Percentiles rank a stretch among this genome's conserved stretches.
Evolutionary conservation across 2,797 vertebrate genomes (phyloP).

Genomic region (Nyctalus aviator): DNA sequence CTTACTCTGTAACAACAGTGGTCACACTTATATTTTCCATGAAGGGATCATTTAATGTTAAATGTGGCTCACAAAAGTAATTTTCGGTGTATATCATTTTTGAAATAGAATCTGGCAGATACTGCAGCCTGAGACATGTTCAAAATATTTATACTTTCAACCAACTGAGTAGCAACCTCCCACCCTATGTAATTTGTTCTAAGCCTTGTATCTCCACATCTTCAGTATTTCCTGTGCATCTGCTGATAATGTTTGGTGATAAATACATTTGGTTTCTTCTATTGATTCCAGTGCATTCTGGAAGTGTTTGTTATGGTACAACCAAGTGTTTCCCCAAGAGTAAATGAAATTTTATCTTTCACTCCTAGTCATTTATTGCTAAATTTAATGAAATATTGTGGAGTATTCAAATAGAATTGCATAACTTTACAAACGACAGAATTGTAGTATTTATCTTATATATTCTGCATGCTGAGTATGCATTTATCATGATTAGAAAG

Average conservation of each 20-base stretch:
- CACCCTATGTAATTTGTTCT: slow-evolving; percentile 46
- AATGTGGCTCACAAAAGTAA: slow-evolving; percentile 42
- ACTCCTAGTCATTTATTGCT: slow-evolving; percentile 42
- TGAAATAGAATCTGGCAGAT: slow-evolving; percentile 63
- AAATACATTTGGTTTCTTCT: slow-evolving; percentile 13
- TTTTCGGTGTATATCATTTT: slow-evolving; percentile 6
- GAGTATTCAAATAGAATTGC: not conserved
- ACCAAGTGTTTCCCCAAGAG: not conserved
- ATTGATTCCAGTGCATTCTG: slow-evolving; percentile 40
- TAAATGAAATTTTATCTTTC: slow-evolving; percentile 55
- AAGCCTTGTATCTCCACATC: not conserved
- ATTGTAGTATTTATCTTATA: not conserved
- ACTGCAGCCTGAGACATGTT: not conserved
- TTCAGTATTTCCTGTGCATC: not conserved
- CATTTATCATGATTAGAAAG: slow-evolving; percentile 38
- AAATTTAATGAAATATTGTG: slow-evolving; percentile 32
- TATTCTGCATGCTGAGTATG: not conserved
- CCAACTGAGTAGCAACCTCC: slow-evolving; percentile 35
- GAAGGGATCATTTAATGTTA: slow-evolving; percentile 41
- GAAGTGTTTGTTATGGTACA: slow-evolving; percentile 52
- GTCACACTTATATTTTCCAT: not conserved
- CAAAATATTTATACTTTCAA: slow-evolving; percentile 54
- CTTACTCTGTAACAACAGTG: not conserved
- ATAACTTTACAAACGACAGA: not conserved
- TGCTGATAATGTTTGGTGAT: slow-evolving; percentile 11